These are phyloP conservation scores for Thecophora atra DNA, from an alignment of 2,888 invertebrate species.

Conservation along the genomic window DNA sequence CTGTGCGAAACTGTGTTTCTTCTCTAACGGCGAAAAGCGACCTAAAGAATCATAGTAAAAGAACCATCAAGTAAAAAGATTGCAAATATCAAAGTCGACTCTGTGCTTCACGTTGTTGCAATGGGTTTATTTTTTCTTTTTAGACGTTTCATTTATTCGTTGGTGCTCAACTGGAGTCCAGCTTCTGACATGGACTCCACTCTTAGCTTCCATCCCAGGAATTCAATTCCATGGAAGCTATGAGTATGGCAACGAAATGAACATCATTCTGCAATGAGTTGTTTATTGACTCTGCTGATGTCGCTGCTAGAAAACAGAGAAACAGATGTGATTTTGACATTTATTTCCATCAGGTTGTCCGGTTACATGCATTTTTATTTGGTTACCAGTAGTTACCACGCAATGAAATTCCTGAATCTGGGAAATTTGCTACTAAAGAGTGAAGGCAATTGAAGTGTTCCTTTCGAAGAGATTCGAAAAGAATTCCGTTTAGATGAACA, in stretches of 20 bases:
- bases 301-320: conserved; percentile 34
- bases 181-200: no score
- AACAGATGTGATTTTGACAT: not conserved
- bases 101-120: no score
- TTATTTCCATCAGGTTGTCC: not conserved
- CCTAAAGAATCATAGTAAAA: conserved; percentile 9
- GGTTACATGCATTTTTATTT: not conserved
- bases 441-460: no score
- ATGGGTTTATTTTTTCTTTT: no score
- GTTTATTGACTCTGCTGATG: conserved; percentile 50
- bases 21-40: conserved; percentile 32
- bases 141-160: no score
- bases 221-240: not conserved
- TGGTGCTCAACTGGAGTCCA: no score
- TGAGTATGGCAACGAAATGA: not conserved
- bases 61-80: conserved; percentile 9
- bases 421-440: no score
- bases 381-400: no score
- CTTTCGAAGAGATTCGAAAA: no score
- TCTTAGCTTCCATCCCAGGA: not conserved
- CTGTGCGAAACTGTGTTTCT: conserved; percentile 49
- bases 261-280: conserved; percentile 3
- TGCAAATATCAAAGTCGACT: no score
- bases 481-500: no score
- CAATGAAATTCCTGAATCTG: no score